Conservation (phyloP, 2,113 vertebrate genomes). For the Emberiza fucata region DNA sequence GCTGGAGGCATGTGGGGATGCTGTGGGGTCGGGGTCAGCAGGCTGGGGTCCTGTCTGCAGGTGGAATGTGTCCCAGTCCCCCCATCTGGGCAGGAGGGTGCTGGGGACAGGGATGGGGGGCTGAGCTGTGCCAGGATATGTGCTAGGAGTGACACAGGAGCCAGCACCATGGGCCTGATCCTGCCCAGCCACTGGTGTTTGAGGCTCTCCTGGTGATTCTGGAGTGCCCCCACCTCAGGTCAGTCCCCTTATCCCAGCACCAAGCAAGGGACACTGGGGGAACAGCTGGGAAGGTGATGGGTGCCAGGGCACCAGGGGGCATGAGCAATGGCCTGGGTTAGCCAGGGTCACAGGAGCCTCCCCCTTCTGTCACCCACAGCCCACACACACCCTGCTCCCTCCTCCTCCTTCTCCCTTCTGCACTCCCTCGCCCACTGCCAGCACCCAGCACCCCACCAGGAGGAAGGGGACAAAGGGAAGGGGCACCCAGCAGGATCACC, state of each 20-base stretch:
- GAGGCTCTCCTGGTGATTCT: not conserved
- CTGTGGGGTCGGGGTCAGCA: not conserved
- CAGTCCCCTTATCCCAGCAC: not conserved
- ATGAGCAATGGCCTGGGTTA: not conserved
- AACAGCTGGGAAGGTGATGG: not conserved
- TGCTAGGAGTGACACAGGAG: not conserved
- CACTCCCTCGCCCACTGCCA: not conserved
- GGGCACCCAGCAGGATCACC: not conserved
- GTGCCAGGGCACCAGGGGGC: fast-evolving
- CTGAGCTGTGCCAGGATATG: not conserved
- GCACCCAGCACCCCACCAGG: not conserved
- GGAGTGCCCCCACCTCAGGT: not conserved
- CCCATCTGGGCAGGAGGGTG: not conserved
- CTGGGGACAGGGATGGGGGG: not conserved
- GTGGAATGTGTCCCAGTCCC: not conserved
- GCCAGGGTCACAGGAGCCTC: not conserved
- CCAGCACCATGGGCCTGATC: not conserved
- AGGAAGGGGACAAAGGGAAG: not conserved
- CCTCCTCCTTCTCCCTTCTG: not conserved
- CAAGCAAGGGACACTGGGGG: fast-evolving
- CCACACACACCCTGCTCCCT: not conserved
- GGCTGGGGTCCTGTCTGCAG: not conserved
- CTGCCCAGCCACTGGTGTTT: not conserved
- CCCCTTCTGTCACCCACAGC: not conserved
- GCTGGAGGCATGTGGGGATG: not conserved